These are phyloP conservation scores for Achlya flavicornis DNA, from an alignment of 2,888 invertebrate genomes.

Conservation along the genomic window DNA sequence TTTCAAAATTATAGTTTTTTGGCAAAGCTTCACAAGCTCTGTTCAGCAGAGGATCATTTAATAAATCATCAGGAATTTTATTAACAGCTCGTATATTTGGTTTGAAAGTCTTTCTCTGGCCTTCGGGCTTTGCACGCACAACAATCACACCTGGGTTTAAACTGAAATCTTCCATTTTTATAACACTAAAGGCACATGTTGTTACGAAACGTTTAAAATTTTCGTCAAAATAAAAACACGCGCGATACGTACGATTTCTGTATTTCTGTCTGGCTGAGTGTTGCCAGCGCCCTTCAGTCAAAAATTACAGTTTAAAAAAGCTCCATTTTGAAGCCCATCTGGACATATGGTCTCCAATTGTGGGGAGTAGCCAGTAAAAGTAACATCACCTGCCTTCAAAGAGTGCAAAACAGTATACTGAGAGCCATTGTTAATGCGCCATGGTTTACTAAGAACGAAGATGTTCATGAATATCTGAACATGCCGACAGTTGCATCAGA, in stretches of 20 bases:
- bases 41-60: constrained; percentile 89
- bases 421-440: too few relatives aligned
- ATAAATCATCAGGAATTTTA: constrained; percentile 91
- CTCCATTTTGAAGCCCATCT: too few relatives aligned
- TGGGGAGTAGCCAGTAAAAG: too few relatives aligned
- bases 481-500: too few relatives aligned
- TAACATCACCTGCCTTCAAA: too few relatives aligned
- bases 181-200: constrained; percentile 18
- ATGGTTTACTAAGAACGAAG: too few relatives aligned
- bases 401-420: too few relatives aligned
- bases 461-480: too few relatives aligned
- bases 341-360: too few relatives aligned
- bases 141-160: constrained; percentile 83
- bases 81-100: constrained; percentile 87
- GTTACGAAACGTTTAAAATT: constrained; percentile 45
- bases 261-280: too few relatives aligned
- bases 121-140: constrained; percentile 89
- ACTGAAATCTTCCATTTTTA: constrained; percentile 64
- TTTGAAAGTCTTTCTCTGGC: constrained; percentile 90
- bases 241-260: constrained; percentile 37
- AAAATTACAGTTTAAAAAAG: too few relatives aligned
- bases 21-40: constrained; percentile 91
- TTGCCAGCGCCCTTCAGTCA: too few relatives aligned
- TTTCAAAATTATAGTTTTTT: constrained; percentile 98
- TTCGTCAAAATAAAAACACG: constrained; percentile 61